Percentiles rank a stretch among this genome's conserved stretches.
These are phyloP conservation scores for Isoperla grammatica DNA, from an alignment of 2,888 invertebrate genomes.

Conservation along the genomic window DNA sequence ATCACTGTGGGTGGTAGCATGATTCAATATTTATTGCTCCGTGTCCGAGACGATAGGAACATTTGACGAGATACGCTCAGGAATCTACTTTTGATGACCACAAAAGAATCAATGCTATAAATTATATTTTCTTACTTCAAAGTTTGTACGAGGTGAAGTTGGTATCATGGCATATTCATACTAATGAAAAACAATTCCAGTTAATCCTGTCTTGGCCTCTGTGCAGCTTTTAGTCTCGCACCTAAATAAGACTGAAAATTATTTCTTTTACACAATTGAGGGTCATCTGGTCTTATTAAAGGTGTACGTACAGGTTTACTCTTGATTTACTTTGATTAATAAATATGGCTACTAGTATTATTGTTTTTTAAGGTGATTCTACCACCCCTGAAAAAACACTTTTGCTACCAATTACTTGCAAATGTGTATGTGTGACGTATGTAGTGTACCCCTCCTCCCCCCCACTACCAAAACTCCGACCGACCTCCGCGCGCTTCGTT, in stretches of 20 bases:
- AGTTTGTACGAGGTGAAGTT: not conserved
- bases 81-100: conserved; percentile 8
- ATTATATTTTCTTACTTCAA: conserved; percentile 11
- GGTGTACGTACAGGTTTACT: no score
- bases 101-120: conserved; percentile 1
- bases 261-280: no score
- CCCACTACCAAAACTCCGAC: no score
- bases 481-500: no score
- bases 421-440: no score
- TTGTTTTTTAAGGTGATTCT: no score
- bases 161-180: conserved; percentile 6
- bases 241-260: conserved; percentile 14
- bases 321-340: no score
- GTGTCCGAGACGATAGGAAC: conserved; percentile 12
- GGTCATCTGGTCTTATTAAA: no score
- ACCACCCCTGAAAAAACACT: no score
- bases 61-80: conserved; percentile 6
- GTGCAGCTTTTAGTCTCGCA: not conserved
- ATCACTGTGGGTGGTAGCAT: conserved; percentile 11
- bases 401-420: no score
- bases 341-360: no score
- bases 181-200: conserved; percentile 6
- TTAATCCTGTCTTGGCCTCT: conserved; percentile 11
- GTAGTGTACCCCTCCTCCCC: no score
- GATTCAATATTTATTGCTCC: conserved; percentile 11